Base-by-base conservation (phyloP, 2,888 invertebrate genomes). In the Apantesis nais region DNA sequence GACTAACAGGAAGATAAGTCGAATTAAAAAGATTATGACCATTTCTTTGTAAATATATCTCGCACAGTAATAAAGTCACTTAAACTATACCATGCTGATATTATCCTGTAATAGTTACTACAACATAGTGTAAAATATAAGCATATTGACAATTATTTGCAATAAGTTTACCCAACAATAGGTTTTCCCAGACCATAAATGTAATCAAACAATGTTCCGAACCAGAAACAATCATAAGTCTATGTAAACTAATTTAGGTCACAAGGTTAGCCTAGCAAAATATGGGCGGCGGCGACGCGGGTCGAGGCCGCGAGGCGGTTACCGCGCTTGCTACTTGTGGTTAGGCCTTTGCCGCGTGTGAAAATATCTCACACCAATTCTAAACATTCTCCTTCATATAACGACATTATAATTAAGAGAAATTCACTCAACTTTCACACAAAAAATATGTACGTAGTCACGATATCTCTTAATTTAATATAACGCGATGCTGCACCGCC, bases 381-480 rank as follows among this genome's bases (percentile, higher is more conserved):
- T 72, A 70, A 34, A 70, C 55, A 69, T 60, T 62, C 61, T 31
- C 61, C 58, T 70, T 65, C 68, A 73, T 74, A 74, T 76, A 58
- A 80, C 74, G 75, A 68, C 67, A 66, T 74, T 78, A 75, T 81
- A 83, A 80, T 80, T 74, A 74, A 75, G 70, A 76, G 69, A 76
- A 80, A 85, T 84, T 83, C 82, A 84, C 78, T 70, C 78, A 70
- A 83, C 77, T 81, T 89, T 90, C 90, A 81, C 88, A 90, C 86
- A 82, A 81, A n/a, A 85, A 82, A 85, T 72, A 81, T 29, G 16
- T 22, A 22, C 29, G 14, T 78, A 81, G 85, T 85, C 91, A 92
- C 88, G 89, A 89, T 76, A 89, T 84, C 81, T 81, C 79, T 80
- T 87, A 88, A 89, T 90, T 88, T 86, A 83, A 74, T 68, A 79